Percentiles rank a stretch among this genome's conserved stretches.
These are phyloP conservation scores for Bothrops jararaca DNA, from an alignment of 2,113 vertebrate species.

Conservation along the genomic window DNA sequence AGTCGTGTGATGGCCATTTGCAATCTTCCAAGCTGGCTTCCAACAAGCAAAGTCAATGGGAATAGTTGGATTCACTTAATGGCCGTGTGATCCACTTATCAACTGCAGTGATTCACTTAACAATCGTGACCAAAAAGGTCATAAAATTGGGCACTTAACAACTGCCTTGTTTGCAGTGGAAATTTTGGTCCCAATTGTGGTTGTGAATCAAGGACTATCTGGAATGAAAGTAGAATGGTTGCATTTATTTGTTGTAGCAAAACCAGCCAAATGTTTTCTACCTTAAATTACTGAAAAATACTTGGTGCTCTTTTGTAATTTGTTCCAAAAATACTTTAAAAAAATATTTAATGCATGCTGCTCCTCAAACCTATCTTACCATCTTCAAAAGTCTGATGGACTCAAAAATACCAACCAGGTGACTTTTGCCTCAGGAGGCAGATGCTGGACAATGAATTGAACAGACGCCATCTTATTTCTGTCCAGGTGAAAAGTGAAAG, in stretches of 20 bases:
- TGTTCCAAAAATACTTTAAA: not conserved
- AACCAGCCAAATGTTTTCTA: not conserved
- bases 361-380: not conserved
- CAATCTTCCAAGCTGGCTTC: not conserved
- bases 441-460: not conserved
- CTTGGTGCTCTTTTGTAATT: not conserved
- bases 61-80: not conserved
- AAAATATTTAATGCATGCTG: not conserved
- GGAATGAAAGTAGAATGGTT: not conserved
- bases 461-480: not conserved
- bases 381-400: not conserved
- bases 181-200: not conserved
- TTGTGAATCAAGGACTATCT: not conserved
- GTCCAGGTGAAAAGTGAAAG: not conserved
- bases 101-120: not conserved
- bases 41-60: not conserved
- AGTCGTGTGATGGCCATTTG: not conserved
- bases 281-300: not conserved
- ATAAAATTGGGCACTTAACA: not conserved
- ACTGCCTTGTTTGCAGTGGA: not conserved
- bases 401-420: not conserved
- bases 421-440: not conserved
- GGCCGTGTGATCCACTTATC: not conserved
- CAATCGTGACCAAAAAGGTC: not conserved
- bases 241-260: not conserved